These are phyloP conservation scores for Hirtodrosophila duncani DNA, from an alignment of 2,888 invertebrate species.

Conservation along the genomic window DNA sequence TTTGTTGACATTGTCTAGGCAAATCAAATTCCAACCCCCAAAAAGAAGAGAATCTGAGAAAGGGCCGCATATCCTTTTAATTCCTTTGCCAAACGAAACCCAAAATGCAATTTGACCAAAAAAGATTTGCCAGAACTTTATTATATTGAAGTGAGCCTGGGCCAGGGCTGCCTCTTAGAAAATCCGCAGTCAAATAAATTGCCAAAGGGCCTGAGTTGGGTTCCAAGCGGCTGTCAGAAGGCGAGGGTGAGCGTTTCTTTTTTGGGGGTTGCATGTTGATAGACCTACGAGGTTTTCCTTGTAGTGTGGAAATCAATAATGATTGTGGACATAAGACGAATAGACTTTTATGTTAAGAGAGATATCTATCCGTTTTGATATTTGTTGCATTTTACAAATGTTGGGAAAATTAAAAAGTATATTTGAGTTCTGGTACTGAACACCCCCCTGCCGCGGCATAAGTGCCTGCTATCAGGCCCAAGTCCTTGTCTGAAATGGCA, in stretches of 20 bases:
- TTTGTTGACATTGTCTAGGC: slow-evolving; percentile 46
- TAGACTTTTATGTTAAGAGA: slow-evolving; percentile 15
- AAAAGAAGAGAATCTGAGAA: slow-evolving; percentile 4
- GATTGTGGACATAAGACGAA: slow-evolving; percentile 33
- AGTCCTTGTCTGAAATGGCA: slow-evolving; percentile 12
- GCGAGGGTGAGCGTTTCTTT: not conserved
- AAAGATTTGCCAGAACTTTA: slow-evolving; percentile 56
- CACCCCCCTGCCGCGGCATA: no score
- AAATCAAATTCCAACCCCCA: slow-evolving; percentile 39
- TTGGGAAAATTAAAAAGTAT: no score
- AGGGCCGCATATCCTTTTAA: slow-evolving; percentile 46
- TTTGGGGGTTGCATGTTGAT: slow-evolving; percentile 6
- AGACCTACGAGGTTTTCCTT: no score
- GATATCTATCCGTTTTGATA: no score
- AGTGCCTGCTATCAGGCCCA: slow-evolving; percentile 14
- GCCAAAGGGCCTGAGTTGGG: slow-evolving; percentile 10
- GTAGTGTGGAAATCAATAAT: slow-evolving; percentile 43
- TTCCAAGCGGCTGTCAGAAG: not conserved
- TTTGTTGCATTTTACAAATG: no score
- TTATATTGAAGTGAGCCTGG: no score
- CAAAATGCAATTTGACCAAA: slow-evolving; percentile 61
- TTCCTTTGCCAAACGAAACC: slow-evolving; percentile 37
- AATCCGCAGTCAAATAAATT: slow-evolving; percentile 52
- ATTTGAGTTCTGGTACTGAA: no score
- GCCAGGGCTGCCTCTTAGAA: slow-evolving; percentile 6